Conservation (phyloP, 2,888 invertebrate genomes). For the Trypoxylon attenuatum region DNA sequence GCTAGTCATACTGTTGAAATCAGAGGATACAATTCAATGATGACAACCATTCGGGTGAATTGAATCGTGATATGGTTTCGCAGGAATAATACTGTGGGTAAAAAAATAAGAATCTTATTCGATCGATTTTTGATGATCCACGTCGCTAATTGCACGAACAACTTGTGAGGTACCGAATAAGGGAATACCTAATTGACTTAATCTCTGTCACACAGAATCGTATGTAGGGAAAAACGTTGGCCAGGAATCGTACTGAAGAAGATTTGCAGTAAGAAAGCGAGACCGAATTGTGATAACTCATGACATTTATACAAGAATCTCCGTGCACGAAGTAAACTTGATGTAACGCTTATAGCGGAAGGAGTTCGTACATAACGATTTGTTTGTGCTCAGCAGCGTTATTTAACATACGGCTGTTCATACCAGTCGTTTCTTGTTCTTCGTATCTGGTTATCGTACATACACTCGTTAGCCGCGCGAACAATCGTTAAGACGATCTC, state of each 20-base stretch:
- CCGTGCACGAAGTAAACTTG: conserved; percentile 18
- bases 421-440: conserved; percentile 41
- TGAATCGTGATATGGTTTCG: no score
- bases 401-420: conserved; percentile 26
- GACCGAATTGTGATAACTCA: conserved; percentile 43
- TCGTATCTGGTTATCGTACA: conserved; percentile 53
- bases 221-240: no score
- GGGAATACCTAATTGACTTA: no score
- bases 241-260: conserved; percentile 16
- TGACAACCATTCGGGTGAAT: no score
- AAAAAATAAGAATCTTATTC: no score
- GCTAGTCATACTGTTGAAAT: no score
- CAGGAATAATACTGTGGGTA: no score
- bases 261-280: conserved; percentile 15
- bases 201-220: no score
- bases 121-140: no score
- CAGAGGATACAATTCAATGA: no score
- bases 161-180: no score
- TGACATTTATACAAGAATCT: conserved; percentile 26
- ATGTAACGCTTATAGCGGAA: not conserved
- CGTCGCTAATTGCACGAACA: no score
- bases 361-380: conserved; percentile 11
- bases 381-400: conserved; percentile 36
- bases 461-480: conserved; percentile 53
- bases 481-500: conserved; percentile 23